Evolutionary conservation across 2,888 invertebrate species (phyloP), one percentile per base, ranked within the genome.

Genomic region (Coleophora flavipennella): DNA sequence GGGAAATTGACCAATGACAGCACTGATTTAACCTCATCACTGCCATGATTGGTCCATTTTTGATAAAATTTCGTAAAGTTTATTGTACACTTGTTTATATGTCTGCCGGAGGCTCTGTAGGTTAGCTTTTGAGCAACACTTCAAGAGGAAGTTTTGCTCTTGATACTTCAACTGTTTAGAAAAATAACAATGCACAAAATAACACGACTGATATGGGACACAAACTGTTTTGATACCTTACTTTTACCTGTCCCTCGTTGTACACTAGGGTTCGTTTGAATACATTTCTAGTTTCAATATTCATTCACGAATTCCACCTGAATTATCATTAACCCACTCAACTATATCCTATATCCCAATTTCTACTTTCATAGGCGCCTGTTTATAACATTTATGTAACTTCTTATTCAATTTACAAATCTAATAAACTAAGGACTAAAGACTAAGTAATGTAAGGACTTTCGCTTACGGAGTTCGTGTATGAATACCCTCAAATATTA

Each of bases 21-120:
- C 81, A 81, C 69, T 80, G 81, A 76, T 66, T 51, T 49, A 55
- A 65, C 55, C 29, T 11, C 55, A 63, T 80, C 81, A 81, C 81
- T 83, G 83, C 80, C 83, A 76, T 83, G 78, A 79, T 83, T 83
- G 83, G 83, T 83, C 83, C 80, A 73, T 83, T 80, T 81, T 72
- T 66, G 53, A 68, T 77, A 81, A 73, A 70, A 67, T 67, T 62
- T 70, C 11, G 10, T 62, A 60, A 55, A 55, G 53, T 55, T 52
- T 68, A 62, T 59, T 73, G 69, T 74, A 79, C 79, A 79, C 81
- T 73, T 74, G 75, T 77, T 81, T 76, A 80, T 81, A 80, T 81
- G 80, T 81, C 83, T 80, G 72, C 75, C 80, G 80, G 80, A 78
- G 73, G 79, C 80, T 78, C 70, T 72, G 71, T 67, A 77, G 76